phyloP scores from a whole-genome alignment of 2,888 invertebrate species.

The Salpingus planirostris region DNA sequence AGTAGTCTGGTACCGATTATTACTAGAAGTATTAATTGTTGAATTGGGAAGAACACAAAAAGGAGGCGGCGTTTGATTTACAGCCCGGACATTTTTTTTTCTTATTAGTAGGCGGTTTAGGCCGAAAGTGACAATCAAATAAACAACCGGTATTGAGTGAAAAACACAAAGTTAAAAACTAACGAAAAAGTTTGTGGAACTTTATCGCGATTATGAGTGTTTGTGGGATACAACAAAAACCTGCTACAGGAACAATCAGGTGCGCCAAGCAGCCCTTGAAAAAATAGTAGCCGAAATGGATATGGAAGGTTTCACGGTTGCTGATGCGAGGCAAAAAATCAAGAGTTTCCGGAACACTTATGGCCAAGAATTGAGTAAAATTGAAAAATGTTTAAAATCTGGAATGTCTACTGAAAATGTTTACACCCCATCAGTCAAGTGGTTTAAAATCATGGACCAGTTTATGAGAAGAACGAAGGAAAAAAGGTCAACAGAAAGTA shows the following conservation, averaged over 20 bases:
- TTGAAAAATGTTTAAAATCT: not conserved
- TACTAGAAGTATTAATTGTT: no score
- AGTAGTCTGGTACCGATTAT: no score
- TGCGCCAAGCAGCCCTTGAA: not conserved
- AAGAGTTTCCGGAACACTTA: not conserved
- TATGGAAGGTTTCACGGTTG: not conserved
- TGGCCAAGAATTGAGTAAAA: not conserved
- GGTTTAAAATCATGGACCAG: not conserved
- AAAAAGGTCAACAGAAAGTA: not conserved
- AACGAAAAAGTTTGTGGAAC: not conserved
- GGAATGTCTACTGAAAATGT: not conserved
- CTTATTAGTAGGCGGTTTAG: no score
- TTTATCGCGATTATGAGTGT: not conserved
- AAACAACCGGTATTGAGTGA: no score
- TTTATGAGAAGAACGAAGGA: not conserved
- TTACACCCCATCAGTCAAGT: not conserved
- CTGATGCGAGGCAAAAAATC: not conserved
- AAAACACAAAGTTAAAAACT: no score
- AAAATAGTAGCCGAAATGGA: not conserved
- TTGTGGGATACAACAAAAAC: not conserved
- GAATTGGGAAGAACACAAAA: no score
- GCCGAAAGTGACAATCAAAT: no score
- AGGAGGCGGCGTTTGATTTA: no score
- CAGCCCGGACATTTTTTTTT: no score
- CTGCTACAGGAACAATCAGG: not conserved